Base-by-base conservation (phyloP, 2,797 vertebrate genomes). In the Eulemur mongoz region DNA sequence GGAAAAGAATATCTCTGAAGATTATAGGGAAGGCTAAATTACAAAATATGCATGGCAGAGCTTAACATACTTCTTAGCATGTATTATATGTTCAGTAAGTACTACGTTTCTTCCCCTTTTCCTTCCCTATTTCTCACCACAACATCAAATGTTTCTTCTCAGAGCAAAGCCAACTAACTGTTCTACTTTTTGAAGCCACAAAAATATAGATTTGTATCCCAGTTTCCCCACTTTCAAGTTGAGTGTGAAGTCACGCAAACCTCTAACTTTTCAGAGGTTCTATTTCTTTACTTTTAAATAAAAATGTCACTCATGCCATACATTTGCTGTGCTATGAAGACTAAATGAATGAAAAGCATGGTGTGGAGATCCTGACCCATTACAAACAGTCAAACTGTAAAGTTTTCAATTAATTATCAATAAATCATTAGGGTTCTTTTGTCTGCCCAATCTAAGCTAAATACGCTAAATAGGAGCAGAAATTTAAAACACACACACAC, bases 1-100 rank as follows among this genome's bases (percentile, higher is more conserved):
- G 1, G 52, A 92, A 73, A 81, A 70, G 15, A 95, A 65, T 30
- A 91, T 69, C 18, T 63, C 20, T n/a, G 32, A 82, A 3, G 43
- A 91, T 93, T 89, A 91, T 0, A 69, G 59, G 79, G 48, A 90
- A 88, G 15, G 80, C 80, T 87, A 75, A 25, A 81, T 67, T 91
- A 90, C 4, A 89, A 65, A 89, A 86, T 4, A 63, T 43, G 32
- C 59, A 40, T 54, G 40, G 61, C 7, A 87, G 38, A 93, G 45
- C 5, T 93, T 83, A 89, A 48, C 22, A 92, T 38, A 90, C 48
- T 91, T 84, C 35, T 81, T 75, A 48, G 12, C 30, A 35, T 69
- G 2, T 43, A 76, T 12, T 67, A 80, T 13, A n/a, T 35, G 23
- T 23, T 83, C 18, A 72, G 25, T 84, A 67, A 91, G 79, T 72